Base-by-base conservation (phyloP, 2,113 vertebrate genomes). In the Tetrao urogallus region DNA sequence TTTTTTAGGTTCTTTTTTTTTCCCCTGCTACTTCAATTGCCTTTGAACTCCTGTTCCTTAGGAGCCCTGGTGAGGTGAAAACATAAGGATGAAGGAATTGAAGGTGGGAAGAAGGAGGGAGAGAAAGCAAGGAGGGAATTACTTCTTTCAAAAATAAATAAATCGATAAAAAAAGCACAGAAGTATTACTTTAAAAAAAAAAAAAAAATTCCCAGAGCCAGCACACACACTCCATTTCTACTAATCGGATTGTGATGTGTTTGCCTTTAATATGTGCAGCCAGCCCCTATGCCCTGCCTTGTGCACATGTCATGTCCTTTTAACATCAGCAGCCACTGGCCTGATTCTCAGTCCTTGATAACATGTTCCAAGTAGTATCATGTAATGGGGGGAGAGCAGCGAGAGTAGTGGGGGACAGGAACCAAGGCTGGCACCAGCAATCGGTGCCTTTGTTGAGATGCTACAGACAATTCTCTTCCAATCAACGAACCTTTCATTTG, bases 251-350 rank as follows among this genome's bases (percentile, higher is more conserved):
- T 92, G 86, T 97, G 97, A 98, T 98, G 97, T 95, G 97, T 94
- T 97, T 97, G 97, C 96, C 97, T 99, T 98, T 98, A 98, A 99
- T 98, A 97, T 98, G 98, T 99, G 98, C 98, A 98, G 98, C 98
- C 98, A 98, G 98, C 98, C 97, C 98, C 98, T 98, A 97, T 96
- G 98, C 98, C 98, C 66, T 86, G 97, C 96, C 97, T 96, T 95
- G 97, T 98, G 98, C 98, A 99, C 97, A 99, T 99, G 99, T 98
- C 99, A 98, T 93, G 98, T 99, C 98, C 98, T 98, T 98, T 99
- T 98, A 99, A 97, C 97, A 98, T 99, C 99, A 99, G 98, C 98
- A 97, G 98, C 97, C 98, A 97, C 98, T 99, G 99, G 98, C 98
- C 98, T 98, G 98, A 98, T 98, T 98, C 97, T 96, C 90, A 80